A percentile compares a stretch with the other conserved stretches of the same genome.
These are phyloP conservation scores for Neotoma lepida DNA, from an alignment of 2,113 vertebrate genomes.

Conservation along the genomic window DNA sequence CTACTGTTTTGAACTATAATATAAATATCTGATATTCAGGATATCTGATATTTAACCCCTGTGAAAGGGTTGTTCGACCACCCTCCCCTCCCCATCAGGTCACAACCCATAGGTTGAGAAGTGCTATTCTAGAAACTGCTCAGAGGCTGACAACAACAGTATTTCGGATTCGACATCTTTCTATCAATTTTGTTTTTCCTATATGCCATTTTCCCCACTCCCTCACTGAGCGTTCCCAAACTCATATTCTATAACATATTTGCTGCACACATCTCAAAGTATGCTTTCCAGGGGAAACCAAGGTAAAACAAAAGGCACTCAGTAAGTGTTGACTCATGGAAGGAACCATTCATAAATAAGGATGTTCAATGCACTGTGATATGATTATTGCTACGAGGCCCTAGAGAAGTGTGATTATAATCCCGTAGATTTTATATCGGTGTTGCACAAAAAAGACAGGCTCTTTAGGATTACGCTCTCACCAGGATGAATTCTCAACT, in stretches of 20 bases:
- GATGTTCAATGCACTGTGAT: neutral
- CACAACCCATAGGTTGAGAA: neutral
- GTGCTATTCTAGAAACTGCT: neutral
- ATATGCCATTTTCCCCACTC: neutral
- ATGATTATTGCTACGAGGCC: neutral
- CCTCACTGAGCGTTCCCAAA: neutral
- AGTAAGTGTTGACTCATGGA: neutral
- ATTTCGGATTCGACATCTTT: neutral
- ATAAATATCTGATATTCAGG: neutral
- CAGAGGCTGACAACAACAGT: neutral
- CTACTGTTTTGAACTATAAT: neutral
- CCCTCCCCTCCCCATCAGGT: neutral
- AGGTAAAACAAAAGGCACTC: neutral
- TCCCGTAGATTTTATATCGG: neutral
- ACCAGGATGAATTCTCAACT: neutral
- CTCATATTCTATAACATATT: neutral
- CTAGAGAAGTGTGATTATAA: neutral
- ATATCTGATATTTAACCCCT: neutral
- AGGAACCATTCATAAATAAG: neutral
- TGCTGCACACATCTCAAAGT: neutral
- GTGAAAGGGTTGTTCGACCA: neutral
- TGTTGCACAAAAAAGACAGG: neutral
- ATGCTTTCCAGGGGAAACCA: neutral
- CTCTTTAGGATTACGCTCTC: too few species aligned
- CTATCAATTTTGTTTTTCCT: neutral